Base-by-base conservation (phyloP, 2,113 vertebrate species). In the Dasyprocta punctata region DNA sequence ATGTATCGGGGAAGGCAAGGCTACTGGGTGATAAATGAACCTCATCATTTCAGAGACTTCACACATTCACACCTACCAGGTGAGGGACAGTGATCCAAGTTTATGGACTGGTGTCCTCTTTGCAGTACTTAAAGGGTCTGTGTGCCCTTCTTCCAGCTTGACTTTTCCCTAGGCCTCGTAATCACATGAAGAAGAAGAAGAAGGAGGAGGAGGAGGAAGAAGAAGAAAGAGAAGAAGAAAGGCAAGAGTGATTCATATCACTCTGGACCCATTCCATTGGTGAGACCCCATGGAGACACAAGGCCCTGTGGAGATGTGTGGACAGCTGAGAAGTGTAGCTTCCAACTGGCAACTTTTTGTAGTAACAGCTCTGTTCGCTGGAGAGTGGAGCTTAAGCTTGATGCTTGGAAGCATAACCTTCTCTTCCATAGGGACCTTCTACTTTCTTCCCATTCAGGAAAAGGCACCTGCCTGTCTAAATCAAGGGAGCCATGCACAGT, bases 361-460 rank as follows among this genome's bases (percentile, higher is more conserved):
- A 90, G 71, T 8, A 67, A 36, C 80, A 60, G 0, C 81, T 81
- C 36, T 67, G 0, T 4, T 22, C 4, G 0, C 0, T 0, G 10
- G 49, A 28, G 24, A 60, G 30, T 2, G 4, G 36, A 82, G 65
- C 83, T 47, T 16, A 28, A 67, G 26, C 14, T 9, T 36, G 36
- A 13, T 1, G 2, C 41, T 75, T 75, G 47, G 28, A 30, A n/a
- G 54, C 9, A 7, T 58, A 30, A 85, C 33, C 52, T 94, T 85
- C 73, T 82, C 56, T 90, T 30, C 41, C 36, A n/a, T 1, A 16
- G 61, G n/a, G 75, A 47, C 17, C 47, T 47, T 83, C 78, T 26
- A 7, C 4, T 56, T 52, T 89, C 41, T 38, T 49, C 63, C 33
- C 58, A 49, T 28, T 75, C 58, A 30, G 65, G 56, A 60, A 54